A percentile compares a stretch with the other conserved stretches of the same genome.
Evolutionary conservation across 2,797 vertebrate genomes (phyloP).

Genomic region (Brachyalestes nurse): DNA sequence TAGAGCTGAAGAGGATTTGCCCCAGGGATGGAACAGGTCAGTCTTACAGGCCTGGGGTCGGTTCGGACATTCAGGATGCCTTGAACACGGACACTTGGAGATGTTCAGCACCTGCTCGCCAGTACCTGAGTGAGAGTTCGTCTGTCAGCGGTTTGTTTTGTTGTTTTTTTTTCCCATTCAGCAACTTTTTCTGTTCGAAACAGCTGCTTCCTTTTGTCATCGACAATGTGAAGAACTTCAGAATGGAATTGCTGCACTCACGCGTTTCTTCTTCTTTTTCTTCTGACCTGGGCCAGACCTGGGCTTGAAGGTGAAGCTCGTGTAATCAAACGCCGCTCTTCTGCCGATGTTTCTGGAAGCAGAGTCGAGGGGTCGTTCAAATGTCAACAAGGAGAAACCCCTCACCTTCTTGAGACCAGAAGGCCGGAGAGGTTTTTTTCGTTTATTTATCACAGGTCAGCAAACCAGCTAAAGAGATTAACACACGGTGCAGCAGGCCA

Average conservation of each 20-base stretch:
- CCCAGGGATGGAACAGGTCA: constrained; percentile 36
- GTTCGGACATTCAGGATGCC: constrained; percentile 37
- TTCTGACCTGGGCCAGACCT: constrained; percentile 45
- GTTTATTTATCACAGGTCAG: constrained; percentile 53
- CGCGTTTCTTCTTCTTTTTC: constrained; percentile 17
- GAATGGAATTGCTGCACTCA: constrained; percentile 55
- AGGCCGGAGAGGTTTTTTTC: constrained; percentile 37
- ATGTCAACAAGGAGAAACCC: constrained; percentile 23
- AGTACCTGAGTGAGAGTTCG: constrained; percentile 56
- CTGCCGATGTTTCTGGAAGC: constrained; percentile 50
- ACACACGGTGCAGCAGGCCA: constrained; percentile 55
- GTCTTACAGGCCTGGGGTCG: constrained; percentile 21
- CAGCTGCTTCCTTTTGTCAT: constrained; percentile 73
- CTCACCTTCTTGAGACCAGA: constrained; percentile 38
- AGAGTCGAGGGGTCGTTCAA: constrained; percentile 42
- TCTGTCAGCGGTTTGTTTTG: constrained; percentile 64
- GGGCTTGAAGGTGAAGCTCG: constrained; percentile 52
- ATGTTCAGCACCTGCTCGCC: constrained; percentile 22
- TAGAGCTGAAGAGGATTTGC: constrained; percentile 74
- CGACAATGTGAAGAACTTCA: constrained; percentile 80
- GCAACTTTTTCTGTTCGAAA: constrained; percentile 62
- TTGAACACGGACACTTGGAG: constrained; percentile 26
- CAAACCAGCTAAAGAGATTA: constrained; percentile 61
- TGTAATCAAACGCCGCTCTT: constrained; percentile 41
- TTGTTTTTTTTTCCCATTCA: constrained; percentile 52